These are phyloP conservation scores for Mnemiopsis leidyi DNA, from an alignment of 37 sponge, comb jelly and placozoan species.

Conservation along the genomic window DNA sequence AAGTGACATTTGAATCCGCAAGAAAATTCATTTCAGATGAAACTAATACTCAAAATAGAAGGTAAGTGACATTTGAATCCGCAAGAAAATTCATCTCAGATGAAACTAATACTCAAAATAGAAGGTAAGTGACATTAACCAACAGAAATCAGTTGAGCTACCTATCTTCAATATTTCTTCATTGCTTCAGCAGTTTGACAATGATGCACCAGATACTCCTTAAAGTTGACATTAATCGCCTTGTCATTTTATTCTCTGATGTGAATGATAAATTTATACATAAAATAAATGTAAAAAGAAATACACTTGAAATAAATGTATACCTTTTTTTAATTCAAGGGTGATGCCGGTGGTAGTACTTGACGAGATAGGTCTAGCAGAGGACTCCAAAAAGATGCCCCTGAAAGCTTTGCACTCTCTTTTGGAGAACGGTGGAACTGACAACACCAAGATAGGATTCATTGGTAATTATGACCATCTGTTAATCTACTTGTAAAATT, in stretches of 20 bases:
- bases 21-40: not conserved
- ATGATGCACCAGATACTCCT: no score
- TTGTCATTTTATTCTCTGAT: no score
- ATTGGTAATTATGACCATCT: not conserved
- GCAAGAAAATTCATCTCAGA: slow-evolving; percentile 1
- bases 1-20: slow-evolving; percentile 23
- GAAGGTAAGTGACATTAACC: slow-evolving; percentile 24
- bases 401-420: slow-evolving; percentile 89
- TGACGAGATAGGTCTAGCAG: slow-evolving; percentile 91
- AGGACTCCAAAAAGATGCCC: slow-evolving; percentile 86
- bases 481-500: not conserved
- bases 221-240: no score
- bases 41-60: not conserved
- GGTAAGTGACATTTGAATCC: slow-evolving; percentile 25
- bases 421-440: slow-evolving; percentile 67
- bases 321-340: no score
- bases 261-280: no score
- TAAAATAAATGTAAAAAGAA: no score
- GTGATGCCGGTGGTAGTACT: slow-evolving; percentile 84
- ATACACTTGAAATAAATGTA: no score
- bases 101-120: not conserved
- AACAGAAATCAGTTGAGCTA: no score
- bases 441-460: slow-evolving; percentile 8
- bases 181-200: no score
- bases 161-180: no score